phyloP scores from a whole-genome alignment of 2,113 vertebrate species.

The Phylloscopus trochilus region DNA sequence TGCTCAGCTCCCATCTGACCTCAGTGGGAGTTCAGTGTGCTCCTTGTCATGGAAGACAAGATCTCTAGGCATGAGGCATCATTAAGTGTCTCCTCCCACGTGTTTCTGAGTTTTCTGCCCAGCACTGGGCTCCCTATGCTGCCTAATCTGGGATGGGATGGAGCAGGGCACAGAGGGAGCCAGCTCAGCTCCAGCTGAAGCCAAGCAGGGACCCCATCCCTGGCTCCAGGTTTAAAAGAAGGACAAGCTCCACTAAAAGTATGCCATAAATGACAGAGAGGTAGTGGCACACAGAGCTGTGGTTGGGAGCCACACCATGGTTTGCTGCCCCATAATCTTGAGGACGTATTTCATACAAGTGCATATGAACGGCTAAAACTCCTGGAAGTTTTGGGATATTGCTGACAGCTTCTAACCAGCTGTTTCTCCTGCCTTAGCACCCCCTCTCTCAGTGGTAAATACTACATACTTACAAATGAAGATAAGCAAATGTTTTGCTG shows the following conservation, averaged over 20 bases:
- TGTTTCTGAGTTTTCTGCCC: not conserved
- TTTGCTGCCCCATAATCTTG: not conserved
- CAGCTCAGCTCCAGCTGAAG: not conserved
- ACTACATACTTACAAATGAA: not conserved
- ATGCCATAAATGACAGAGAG: not conserved
- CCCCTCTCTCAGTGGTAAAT: slow-evolving; percentile 8
- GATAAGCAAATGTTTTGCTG: not conserved
- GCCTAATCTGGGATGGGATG: not conserved
- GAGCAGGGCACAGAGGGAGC: not conserved
- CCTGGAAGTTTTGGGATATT: not conserved
- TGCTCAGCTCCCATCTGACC: not conserved
- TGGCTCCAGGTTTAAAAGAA: not conserved
- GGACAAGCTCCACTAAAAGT: not conserved
- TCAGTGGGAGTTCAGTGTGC: not conserved
- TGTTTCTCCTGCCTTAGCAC: not conserved
- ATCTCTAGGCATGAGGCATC: not conserved
- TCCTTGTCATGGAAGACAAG: not conserved
- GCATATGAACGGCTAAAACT: not conserved
- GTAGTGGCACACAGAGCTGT: slow-evolving; percentile 1
- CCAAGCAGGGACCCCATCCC: not conserved
- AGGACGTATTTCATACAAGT: not conserved
- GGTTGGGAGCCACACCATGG: slow-evolving; percentile 48
- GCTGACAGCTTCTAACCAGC: slow-evolving; percentile 44
- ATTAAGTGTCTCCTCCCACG: not conserved
- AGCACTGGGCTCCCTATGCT: not conserved